Conservation (phyloP, 2,113 vertebrate species). For the Platichthys stellatus region DNA sequence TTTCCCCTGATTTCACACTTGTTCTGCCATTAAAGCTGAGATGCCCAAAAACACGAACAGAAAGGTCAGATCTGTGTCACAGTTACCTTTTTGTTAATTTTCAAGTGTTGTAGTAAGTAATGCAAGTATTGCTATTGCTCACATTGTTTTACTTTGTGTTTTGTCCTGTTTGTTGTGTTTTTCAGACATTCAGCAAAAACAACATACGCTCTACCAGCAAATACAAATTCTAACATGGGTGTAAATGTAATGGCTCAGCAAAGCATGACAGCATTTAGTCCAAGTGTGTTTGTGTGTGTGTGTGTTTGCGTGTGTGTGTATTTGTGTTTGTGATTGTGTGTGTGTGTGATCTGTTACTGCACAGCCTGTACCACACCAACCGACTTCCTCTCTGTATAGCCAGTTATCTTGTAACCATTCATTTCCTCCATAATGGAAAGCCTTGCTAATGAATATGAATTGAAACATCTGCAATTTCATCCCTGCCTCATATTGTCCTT, state of each 20-base stretch:
- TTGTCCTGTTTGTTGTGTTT: background rate
- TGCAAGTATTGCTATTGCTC: background rate
- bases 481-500: constrained; percentile 36
- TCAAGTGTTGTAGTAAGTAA: background rate
- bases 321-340: background rate
- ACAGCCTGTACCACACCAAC: background rate
- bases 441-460: constrained; percentile 69
- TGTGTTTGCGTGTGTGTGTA: background rate
- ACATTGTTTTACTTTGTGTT: background rate
- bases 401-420: constrained; percentile 45
- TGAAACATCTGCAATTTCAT: constrained; percentile 67
- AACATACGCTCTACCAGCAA: constrained; percentile 5
- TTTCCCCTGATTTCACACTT: no score
- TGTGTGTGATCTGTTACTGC: background rate
- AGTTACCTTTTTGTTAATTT: background rate
- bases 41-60: no score
- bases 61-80: no score
- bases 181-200: background rate
- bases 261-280: constrained; percentile 7
- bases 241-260: constrained; percentile 13
- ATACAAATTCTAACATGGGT: constrained; percentile 21
- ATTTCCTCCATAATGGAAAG: constrained; percentile 58
- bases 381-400: constrained; percentile 26
- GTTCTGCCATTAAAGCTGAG: no score
- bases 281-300: background rate